phyloP scores from a whole-genome alignment of 2,888 invertebrate genomes.

The Trisateles emortualis region DNA sequence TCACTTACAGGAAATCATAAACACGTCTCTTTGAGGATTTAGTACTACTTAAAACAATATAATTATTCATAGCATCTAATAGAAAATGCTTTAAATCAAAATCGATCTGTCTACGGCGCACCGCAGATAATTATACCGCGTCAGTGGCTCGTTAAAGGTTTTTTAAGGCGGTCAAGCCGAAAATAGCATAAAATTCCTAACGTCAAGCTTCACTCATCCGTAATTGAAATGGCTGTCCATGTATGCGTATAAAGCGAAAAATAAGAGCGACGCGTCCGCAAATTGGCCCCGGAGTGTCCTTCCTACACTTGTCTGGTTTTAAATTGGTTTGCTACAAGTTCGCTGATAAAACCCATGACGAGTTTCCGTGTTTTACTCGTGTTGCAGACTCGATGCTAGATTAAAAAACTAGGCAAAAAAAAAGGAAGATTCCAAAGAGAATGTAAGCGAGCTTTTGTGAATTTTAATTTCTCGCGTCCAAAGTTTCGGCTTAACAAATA shows the following conservation, averaged over 20 bases:
- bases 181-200: constrained; percentile 68
- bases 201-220: constrained; percentile 61
- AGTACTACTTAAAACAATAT: not conserved
- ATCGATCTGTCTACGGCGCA: constrained; percentile 8
- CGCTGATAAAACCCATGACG: constrained; percentile 32
- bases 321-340: constrained; percentile 58
- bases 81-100: not conserved
- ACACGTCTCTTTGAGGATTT: not conserved
- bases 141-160: constrained; percentile 60
- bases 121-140: constrained; percentile 47
- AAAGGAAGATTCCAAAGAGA: constrained; percentile 12
- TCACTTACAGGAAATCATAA: not conserved
- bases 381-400: constrained; percentile 23
- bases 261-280: constrained; percentile 60
- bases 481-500: constrained; percentile 14
- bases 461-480: constrained; percentile 40
- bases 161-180: constrained; percentile 60
- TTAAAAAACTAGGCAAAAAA: constrained; percentile 37
- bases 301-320: constrained; percentile 44
- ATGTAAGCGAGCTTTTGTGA: constrained; percentile 35
- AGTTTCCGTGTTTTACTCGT: constrained; percentile 18
- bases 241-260: constrained; percentile 54
- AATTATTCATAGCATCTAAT: not conserved
- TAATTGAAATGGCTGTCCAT: constrained; percentile 61
- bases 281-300: constrained; percentile 57